These are phyloP conservation scores for Pocillopora verrucosa DNA, from an alignment of 64 coral and sea anemone species.

Conservation along the genomic window DNA sequence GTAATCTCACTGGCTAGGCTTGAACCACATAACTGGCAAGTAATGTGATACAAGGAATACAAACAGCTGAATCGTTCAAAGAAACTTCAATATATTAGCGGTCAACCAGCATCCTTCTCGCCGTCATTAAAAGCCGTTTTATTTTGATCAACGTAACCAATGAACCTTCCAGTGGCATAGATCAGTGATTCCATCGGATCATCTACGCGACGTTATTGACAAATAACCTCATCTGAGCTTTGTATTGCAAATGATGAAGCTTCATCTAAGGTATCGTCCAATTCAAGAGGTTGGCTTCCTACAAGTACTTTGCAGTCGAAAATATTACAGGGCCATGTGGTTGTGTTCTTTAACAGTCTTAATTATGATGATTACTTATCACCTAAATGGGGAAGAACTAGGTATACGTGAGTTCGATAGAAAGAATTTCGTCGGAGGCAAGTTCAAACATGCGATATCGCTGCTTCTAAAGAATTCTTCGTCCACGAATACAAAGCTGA, in stretches of 20 bases:
- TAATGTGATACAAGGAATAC: too few relatives aligned
- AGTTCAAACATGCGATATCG: background rate
- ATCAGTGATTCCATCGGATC: background rate
- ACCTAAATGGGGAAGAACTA: background rate
- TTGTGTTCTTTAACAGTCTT: background rate
- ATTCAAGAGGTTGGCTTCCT: background rate
- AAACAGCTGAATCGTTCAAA: too few relatives aligned
- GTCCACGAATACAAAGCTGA: background rate
- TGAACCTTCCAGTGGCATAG: too few relatives aligned
- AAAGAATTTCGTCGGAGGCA: background rate
- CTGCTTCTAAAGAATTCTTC: background rate
- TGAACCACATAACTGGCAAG: too few relatives aligned
- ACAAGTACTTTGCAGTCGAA: background rate
- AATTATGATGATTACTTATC: background rate
- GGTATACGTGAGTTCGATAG: background rate
- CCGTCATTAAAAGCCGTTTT: too few relatives aligned
- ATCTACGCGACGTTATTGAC: background rate
- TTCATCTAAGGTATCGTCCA: background rate
- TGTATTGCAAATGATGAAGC: background rate
- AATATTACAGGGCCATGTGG: background rate
- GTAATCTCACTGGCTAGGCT: too few relatives aligned
- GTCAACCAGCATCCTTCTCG: too few relatives aligned
- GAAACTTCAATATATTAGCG: too few relatives aligned
- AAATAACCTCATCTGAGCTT: background rate
- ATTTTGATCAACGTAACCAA: too few relatives aligned